phyloP scores from a whole-genome alignment of 2,888 invertebrate genomes.

The Lasioglossum lativentre region DNA sequence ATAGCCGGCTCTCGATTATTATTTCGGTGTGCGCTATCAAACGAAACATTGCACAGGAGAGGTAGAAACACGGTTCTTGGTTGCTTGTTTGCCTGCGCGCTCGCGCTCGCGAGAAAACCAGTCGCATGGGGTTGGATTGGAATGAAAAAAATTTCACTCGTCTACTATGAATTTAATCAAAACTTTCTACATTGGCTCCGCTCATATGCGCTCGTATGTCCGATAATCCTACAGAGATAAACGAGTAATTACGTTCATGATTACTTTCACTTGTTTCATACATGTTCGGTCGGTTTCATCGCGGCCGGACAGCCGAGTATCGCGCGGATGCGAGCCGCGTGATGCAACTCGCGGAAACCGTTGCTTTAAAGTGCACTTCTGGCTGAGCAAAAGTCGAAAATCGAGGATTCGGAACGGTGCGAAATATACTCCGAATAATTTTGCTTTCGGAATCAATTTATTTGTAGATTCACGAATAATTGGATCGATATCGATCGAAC shows the following conservation, averaged over 20 bases:
- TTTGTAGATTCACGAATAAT: not conserved
- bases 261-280: constrained; percentile 54
- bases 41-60: not conserved
- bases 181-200: constrained; percentile 60
- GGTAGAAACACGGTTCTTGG: not conserved
- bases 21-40: not conserved
- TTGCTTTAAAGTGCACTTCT: not conserved
- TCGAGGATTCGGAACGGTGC: not conserved
- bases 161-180: constrained; percentile 55
- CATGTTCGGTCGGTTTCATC: not conserved
- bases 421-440: not conserved
- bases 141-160: constrained; percentile 54
- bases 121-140: constrained; percentile 52
- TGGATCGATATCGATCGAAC: not conserved
- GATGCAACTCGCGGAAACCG: constrained; percentile 5
- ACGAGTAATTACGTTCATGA: constrained; percentile 34
- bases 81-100: not conserved
- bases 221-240: constrained; percentile 39
- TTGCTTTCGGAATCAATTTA: not conserved
- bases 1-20: constrained; percentile 6
- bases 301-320: constrained; percentile 8
- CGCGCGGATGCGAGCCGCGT: not conserved
- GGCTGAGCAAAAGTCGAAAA: not conserved
- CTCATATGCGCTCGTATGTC: constrained; percentile 31
- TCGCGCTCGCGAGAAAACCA: not conserved